These are phyloP conservation scores for Andrena marginata DNA, from an alignment of 2,888 invertebrate genomes.

Conservation along the genomic window DNA sequence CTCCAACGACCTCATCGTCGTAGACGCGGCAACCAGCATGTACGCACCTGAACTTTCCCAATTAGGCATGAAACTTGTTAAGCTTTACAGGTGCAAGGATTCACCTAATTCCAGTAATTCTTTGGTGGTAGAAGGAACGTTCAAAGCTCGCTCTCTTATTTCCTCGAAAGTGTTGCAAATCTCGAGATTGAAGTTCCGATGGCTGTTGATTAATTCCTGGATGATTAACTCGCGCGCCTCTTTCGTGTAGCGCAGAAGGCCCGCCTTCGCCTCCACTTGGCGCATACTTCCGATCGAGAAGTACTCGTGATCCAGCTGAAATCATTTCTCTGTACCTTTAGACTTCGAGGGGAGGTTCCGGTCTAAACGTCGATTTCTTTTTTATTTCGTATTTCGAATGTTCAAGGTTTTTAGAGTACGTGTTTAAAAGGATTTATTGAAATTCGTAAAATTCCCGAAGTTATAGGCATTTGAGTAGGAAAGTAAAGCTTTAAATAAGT, in stretches of 20 bases:
- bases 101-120: slow-evolving; percentile 89
- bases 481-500: too few relatives aligned
- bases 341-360: too few relatives aligned
- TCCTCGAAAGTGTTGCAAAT: slow-evolving; percentile 91
- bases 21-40: slow-evolving; percentile 92
- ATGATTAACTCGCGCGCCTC: slow-evolving; percentile 87
- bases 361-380: too few relatives aligned
- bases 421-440: too few relatives aligned
- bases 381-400: too few relatives aligned
- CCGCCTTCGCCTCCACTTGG: slow-evolving; percentile 88
- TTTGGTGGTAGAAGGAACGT: slow-evolving; percentile 91
- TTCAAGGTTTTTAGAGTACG: too few relatives aligned
- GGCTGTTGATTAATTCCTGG: slow-evolving; percentile 87
- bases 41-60: slow-evolving; percentile 87
- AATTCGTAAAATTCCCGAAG: too few relatives aligned
- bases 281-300: slow-evolving; percentile 89
- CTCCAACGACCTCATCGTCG: slow-evolving; percentile 89
- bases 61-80: too few relatives aligned
- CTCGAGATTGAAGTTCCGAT: slow-evolving; percentile 88
- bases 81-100: background rate
- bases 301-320: slow-evolving; percentile 88
- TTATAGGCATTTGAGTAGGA: too few relatives aligned
- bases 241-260: slow-evolving; percentile 87
- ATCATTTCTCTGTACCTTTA: slow-evolving; percentile 1
- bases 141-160: slow-evolving; percentile 89